phyloP scores from a whole-genome alignment of 2,888 invertebrate species.

The Campopleginae sp. region DNA sequence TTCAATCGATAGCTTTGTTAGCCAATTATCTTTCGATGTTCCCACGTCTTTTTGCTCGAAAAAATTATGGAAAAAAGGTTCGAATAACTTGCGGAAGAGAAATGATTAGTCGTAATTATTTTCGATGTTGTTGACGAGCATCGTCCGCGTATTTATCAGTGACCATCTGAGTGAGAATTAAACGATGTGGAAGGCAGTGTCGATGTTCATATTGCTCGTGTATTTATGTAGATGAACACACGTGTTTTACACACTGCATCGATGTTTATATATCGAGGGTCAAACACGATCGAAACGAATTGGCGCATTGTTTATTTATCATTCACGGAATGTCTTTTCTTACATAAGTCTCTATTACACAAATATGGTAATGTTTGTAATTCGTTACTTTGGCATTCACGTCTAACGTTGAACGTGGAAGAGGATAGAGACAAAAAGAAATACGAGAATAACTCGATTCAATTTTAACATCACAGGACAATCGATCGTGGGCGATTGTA shows the following conservation, averaged over 20 bases:
- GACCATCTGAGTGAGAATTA: background rate
- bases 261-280: background rate
- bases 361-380: background rate
- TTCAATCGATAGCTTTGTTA: background rate
- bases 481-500: slow-evolving; percentile 46
- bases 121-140: background rate
- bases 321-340: background rate
- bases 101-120: background rate
- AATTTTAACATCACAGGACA: slow-evolving; percentile 53
- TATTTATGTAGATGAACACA: background rate
- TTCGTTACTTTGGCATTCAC: background rate
- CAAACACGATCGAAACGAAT: background rate
- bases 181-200: background rate
- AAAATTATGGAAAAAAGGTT: background rate
- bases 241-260: slow-evolving; percentile 9
- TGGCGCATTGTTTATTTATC: background rate
- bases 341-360: background rate
- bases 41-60: background rate
- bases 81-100: background rate
- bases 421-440: background rate
- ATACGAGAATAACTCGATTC: slow-evolving; percentile 43
- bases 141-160: background rate
- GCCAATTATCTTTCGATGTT: background rate
- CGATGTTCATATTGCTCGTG: background rate
- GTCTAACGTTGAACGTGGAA: background rate